Percentiles rank a stretch among this genome's conserved stretches.
Evolutionary conservation across 2,797 vertebrate species (phyloP).

Genomic region (Hydrophis major): DNA sequence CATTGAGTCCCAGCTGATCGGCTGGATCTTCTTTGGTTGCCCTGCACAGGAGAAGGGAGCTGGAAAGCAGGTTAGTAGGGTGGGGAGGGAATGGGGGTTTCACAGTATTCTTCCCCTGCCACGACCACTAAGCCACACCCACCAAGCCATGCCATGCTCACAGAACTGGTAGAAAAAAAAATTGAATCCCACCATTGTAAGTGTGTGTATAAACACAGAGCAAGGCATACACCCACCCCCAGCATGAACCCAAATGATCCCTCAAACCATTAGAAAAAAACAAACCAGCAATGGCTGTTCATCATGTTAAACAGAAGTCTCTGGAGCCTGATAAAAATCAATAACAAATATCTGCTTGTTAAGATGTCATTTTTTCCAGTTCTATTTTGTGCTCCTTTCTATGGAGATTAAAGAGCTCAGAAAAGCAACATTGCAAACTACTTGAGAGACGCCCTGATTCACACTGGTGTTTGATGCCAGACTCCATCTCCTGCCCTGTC

Average conservation of each 20-base stretch:
- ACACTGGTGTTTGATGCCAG: slow-evolving; percentile 50
- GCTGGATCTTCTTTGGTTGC: too few species aligned
- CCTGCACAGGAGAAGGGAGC: too few species aligned
- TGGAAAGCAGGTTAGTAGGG: too few species aligned
- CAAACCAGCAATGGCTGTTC: slow-evolving; percentile 41
- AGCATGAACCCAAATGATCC: background rate
- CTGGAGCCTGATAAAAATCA: slow-evolving; percentile 59
- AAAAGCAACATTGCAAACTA: slow-evolving; percentile 41
- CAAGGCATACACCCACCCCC: too few species aligned
- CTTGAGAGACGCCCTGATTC: slow-evolving; percentile 56
- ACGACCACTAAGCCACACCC: too few species aligned
- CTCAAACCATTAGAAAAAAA: slow-evolving; percentile 33
- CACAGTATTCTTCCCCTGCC: too few species aligned
- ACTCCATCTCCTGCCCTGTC: slow-evolving; percentile 57
- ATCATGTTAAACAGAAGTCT: slow-evolving; percentile 57
- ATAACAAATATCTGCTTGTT: slow-evolving; percentile 53
- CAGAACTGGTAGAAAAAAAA: too few species aligned
- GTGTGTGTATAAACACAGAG: background rate
- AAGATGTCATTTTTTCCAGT: slow-evolving; percentile 51
- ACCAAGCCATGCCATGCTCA: too few species aligned
- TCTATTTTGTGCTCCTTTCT: slow-evolving; percentile 44
- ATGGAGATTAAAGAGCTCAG: slow-evolving; percentile 67
- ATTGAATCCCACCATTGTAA: background rate
- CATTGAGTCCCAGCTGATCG: too few species aligned
- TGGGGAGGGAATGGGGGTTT: too few species aligned